Conservation (phyloP, 2,113 vertebrate species). For the Sporophila hypoxantha region DNA sequence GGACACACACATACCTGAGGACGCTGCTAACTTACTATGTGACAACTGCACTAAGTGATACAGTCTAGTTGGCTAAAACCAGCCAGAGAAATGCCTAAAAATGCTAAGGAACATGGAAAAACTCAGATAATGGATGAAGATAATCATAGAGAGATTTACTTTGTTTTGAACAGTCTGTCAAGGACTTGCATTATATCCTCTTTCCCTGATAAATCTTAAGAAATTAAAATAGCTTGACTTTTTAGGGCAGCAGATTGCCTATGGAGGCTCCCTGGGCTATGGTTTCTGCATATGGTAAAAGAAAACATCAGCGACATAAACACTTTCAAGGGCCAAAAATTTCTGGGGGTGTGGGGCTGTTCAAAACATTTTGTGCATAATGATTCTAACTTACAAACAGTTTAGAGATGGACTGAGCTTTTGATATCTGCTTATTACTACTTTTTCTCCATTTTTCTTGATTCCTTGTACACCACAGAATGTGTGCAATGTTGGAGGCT, state of each 20-base stretch:
- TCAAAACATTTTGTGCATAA: background rate
- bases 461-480: background rate
- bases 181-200: background rate
- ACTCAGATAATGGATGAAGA: background rate
- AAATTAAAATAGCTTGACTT: background rate
- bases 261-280: background rate
- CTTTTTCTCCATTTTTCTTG: background rate
- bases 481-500: background rate
- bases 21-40: background rate
- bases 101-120: background rate
- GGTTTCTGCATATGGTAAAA: background rate
- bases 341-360: background rate
- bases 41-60: background rate
- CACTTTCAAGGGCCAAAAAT: background rate
- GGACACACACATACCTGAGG: background rate
- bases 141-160: background rate
- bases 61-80: background rate
- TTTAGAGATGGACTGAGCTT: background rate
- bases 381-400: background rate
- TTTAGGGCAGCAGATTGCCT: background rate
- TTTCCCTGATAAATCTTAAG: background rate
- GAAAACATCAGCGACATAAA: background rate
- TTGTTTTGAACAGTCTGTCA: background rate
- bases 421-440: background rate
- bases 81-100: background rate